phyloP scores from a whole-genome alignment of 2,797 vertebrate species.

The Dipus sagitta region DNA sequence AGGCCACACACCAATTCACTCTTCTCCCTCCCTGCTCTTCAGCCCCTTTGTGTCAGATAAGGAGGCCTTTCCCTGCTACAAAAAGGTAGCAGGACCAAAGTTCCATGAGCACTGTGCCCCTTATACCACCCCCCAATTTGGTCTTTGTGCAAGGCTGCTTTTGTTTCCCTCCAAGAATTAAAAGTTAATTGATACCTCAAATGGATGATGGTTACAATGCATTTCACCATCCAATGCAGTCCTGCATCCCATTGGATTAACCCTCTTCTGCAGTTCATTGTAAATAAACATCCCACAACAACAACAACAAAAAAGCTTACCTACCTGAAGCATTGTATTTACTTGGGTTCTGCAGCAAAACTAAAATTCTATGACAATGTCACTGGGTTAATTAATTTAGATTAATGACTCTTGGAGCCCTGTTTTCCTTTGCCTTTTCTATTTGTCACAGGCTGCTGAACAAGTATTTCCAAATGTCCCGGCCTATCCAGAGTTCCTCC shows the following conservation, averaged over 20 bases:
- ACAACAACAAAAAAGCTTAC: conserved; percentile 67
- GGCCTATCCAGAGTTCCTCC: conserved; percentile 57
- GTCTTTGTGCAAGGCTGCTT: conserved; percentile 80
- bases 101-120: conserved; percentile 76
- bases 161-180: conserved; percentile 82
- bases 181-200: conserved; percentile 84
- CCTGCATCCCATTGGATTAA: conserved; percentile 82
- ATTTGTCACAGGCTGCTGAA: conserved; percentile 84
- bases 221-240: conserved; percentile 78
- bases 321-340: conserved; percentile 78
- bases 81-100: conserved; percentile 79
- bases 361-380: conserved; percentile 86
- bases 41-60: conserved; percentile 80
- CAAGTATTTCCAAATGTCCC: conserved; percentile 78
- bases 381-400: conserved; percentile 89
- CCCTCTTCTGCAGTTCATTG: conserved; percentile 77
- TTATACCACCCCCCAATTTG: conserved; percentile 77
- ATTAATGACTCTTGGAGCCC: conserved; percentile 85
- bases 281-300: conserved; percentile 77
- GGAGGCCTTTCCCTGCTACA: conserved; percentile 80
- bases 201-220: conserved; percentile 79
- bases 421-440: conserved; percentile 85
- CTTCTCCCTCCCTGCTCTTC: conserved; percentile 82
- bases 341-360: conserved; percentile 62
- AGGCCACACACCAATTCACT: conserved; percentile 82